Conservation (phyloP, 2,797 vertebrate species). For the Cossypha polioptera region DNA sequence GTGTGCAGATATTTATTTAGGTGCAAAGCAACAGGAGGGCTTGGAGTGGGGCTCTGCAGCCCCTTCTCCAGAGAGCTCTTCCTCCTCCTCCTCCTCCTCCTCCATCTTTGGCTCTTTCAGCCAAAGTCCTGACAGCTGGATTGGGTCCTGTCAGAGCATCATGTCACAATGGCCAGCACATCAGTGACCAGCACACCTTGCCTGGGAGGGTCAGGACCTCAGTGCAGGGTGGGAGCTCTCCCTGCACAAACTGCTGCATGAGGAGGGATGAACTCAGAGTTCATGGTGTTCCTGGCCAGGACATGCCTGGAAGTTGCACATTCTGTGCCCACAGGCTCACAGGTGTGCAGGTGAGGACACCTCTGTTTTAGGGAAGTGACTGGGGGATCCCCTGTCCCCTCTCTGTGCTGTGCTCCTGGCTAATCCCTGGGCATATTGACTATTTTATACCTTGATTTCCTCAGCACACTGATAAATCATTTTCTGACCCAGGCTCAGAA, state of each 20-base stretch:
- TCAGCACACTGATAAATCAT: not conserved
- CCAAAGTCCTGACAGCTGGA: not conserved
- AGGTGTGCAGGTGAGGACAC: not conserved
- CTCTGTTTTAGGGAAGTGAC: not conserved
- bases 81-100: not conserved
- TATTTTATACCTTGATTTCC: not conserved
- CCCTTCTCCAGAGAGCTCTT: not conserved
- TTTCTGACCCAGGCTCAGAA: not conserved
- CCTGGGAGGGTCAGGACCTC: too few species aligned
- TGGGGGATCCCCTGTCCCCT: not conserved
- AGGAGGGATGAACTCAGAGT: not conserved
- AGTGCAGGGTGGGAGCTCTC: not conserved
- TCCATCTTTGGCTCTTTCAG: not conserved
- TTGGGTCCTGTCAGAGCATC: not conserved
- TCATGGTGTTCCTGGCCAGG: rapidly evolving
- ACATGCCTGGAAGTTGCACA: not conserved
- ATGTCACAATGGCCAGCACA: not conserved
- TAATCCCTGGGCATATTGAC: not conserved
- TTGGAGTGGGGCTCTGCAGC: not conserved
- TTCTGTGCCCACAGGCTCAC: not conserved
- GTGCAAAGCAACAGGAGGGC: not conserved
- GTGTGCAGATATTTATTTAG: not conserved
- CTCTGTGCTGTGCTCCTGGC: not conserved
- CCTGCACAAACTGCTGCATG: not conserved
- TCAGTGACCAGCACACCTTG: not conserved